phyloP scores from a whole-genome alignment of 2,888 invertebrate genomes.

The Anthrax anthrax region DNA sequence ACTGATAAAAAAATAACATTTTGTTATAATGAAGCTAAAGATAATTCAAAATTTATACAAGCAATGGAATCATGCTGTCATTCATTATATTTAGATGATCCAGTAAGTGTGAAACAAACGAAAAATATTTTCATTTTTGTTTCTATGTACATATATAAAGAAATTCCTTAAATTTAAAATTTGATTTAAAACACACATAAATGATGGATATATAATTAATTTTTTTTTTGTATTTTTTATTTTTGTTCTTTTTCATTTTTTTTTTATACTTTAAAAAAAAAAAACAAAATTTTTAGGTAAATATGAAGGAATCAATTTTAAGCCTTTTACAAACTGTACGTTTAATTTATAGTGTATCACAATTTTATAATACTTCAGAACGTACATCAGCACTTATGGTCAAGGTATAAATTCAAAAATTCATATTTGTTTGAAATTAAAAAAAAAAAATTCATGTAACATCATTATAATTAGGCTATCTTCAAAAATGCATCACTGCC shows the following conservation, averaged over 20 bases:
- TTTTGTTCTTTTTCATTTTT: too few species aligned
- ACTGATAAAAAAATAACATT: constrained; percentile 84
- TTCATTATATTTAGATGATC: constrained; percentile 81
- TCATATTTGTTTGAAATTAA: background rate
- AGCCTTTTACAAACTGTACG: constrained; percentile 83
- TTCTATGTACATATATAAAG: too few species aligned
- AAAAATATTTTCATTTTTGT: constrained; percentile 1
- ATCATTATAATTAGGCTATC: too few species aligned
- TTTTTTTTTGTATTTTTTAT: too few species aligned
- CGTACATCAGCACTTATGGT: constrained; percentile 92
- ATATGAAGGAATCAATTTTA: constrained; percentile 79
- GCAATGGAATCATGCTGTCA: constrained; percentile 91
- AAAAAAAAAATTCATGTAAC: background rate
- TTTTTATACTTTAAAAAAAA: background rate
- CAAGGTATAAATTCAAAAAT: constrained; percentile 65
- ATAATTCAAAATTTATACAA: constrained; percentile 89
- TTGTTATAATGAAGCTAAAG: constrained; percentile 90
- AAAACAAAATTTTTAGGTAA: constrained; percentile 34
- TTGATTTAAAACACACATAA: too few species aligned
- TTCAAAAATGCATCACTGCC: too few species aligned
- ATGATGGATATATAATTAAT: background rate
- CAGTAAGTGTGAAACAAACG: constrained; percentile 39
- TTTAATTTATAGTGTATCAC: constrained; percentile 85
- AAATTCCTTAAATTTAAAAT: too few species aligned
- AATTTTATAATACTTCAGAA: constrained; percentile 93